Base-by-base conservation (phyloP, 2,797 vertebrate genomes). In the Rhyacichthys aspro region DNA sequence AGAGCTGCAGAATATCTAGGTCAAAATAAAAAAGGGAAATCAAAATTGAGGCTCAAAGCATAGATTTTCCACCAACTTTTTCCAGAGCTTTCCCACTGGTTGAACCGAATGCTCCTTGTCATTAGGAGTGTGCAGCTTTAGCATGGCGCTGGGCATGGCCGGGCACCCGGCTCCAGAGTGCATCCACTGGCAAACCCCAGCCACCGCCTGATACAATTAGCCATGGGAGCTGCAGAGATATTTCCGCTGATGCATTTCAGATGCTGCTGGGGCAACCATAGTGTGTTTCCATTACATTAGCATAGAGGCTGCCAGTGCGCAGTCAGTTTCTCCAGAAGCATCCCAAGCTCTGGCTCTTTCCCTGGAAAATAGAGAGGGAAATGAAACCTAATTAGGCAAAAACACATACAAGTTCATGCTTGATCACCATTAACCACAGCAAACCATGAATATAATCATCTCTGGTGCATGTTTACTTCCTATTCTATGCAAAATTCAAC, bases 61-160 rank as follows among this genome's bases (percentile, higher is more conserved):
- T 67, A 86, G 78, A 73, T 86, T 86, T 74, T 91, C 93, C 93
- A 94, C 93, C 91, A 90, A 80, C 88, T 91, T 90, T 87, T 92
- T 91, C 86, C 88, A 87, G 85, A 85, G 64, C 82, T 85, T 71
- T 90, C 82, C 91, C 23, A 82, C 81, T 46, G 83, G 76, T 43
- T 86, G 79, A 70, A 70, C 75, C 1, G 74, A 82, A 74, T 62
- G 79, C 80, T 84, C 81, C 78, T 82, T 77, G 81, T 79, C 74
- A 79, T 81, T 77, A 79, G 56, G 77, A 69, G 71, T 46, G 70
- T 75, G 84, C 67, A 65, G 78, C 73, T 63, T 86, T 76, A 85
- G 85, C 86, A 84, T 84, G 85, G 84, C 83, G 74, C 70, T 71
- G 78, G 72, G 79, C 83, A 75, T 71, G 71, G 78, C 83, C 72